Percentiles rank a stretch among this genome's conserved stretches.
Conservation (phyloP, 2,888 invertebrate genomes). For the Thera britannica region DNA sequence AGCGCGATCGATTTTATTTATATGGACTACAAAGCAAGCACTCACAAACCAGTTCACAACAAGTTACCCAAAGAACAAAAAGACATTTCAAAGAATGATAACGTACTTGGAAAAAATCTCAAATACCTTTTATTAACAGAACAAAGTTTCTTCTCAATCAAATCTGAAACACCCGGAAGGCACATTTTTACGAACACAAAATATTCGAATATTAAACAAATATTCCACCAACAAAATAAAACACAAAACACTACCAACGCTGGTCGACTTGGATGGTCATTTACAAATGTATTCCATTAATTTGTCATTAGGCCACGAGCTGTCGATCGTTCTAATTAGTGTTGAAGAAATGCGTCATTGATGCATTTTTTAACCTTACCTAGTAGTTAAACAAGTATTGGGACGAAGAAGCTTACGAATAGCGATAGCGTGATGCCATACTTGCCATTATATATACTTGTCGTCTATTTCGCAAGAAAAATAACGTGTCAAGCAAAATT, state of each 20-base stretch:
- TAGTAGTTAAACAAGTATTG: background rate
- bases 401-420: background rate
- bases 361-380: constrained; percentile 52
- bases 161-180: constrained; percentile 52
- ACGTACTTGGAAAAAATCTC: too few relatives aligned
- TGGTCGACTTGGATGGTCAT: constrained; percentile 48
- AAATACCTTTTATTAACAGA: constrained; percentile 63
- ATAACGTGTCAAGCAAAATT: constrained; percentile 28
- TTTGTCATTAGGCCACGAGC: constrained; percentile 64
- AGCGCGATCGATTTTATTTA: too few relatives aligned
- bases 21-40: too few relatives aligned
- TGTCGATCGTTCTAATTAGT: constrained; percentile 69
- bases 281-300: constrained; percentile 65
- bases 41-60: too few relatives aligned
- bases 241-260: constrained; percentile 51
- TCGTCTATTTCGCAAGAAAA: constrained; percentile 14
- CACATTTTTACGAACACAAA: constrained; percentile 58
- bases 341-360: constrained; percentile 67
- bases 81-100: too few relatives aligned
- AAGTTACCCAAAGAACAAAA: too few relatives aligned
- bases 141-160: constrained; percentile 51
- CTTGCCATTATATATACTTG: constrained; percentile 1
- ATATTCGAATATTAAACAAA: constrained; percentile 28
- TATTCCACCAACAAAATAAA: constrained; percentile 27
- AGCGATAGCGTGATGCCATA: background rate